phyloP scores from a whole-genome alignment of 2,888 invertebrate genomes.

The Cataglyphis altisquamis region DNA sequence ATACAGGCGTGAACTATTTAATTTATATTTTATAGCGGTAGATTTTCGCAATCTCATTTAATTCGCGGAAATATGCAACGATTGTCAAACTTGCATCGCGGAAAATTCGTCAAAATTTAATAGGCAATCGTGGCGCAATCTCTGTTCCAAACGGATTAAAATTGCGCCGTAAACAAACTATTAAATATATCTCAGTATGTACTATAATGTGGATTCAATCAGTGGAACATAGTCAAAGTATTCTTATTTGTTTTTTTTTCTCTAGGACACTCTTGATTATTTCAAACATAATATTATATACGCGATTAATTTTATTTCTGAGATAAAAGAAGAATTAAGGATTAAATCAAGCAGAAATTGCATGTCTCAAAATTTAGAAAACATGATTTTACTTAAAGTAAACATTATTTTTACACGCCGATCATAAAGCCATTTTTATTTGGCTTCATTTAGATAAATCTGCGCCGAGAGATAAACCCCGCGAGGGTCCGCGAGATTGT shows the following conservation, averaged over 20 bases:
- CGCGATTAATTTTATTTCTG: background rate
- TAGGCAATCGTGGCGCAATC: slow-evolving; percentile 40
- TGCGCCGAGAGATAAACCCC: background rate
- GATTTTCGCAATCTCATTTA: too few relatives aligned
- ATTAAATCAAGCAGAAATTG: background rate
- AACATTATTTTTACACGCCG: background rate
- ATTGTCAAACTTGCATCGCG: slow-evolving; percentile 23
- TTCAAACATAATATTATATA: background rate
- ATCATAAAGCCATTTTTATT: background rate
- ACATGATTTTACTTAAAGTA: background rate
- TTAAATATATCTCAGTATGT: background rate
- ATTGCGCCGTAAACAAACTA: background rate
- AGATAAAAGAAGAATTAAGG: background rate
- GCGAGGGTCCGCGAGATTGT: background rate
- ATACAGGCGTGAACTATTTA: background rate
- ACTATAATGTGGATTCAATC: background rate
- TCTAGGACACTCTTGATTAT: background rate
- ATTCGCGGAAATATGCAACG: too few relatives aligned
- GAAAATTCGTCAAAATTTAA: slow-evolving; percentile 51
- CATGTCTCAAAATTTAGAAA: background rate
- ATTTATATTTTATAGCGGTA: background rate
- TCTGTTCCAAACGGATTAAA: background rate
- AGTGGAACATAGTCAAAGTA: too few relatives aligned
- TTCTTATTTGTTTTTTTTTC: background rate
- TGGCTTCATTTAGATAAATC: background rate